phyloP scores from a whole-genome alignment of 2,888 invertebrate species.

The Stenchaetothrips biformis region DNA sequence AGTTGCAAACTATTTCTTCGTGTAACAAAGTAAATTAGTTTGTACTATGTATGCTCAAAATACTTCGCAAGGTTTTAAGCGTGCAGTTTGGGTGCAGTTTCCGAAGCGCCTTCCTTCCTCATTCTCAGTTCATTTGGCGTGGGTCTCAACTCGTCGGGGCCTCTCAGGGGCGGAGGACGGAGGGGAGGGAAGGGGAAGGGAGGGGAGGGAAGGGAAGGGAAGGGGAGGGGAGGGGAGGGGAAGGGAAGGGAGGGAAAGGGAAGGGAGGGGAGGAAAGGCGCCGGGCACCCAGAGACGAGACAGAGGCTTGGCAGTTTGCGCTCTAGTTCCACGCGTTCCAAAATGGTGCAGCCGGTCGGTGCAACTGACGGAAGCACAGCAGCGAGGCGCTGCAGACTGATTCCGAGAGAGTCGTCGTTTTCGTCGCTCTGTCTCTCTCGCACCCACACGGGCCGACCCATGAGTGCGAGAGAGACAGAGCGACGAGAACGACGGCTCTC shows the following conservation, averaged over 20 bases:
- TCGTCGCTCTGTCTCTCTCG: neutral
- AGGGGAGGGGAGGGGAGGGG: neutral
- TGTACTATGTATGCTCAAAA: no score
- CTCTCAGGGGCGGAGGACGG: neutral
- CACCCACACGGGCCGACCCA: neutral
- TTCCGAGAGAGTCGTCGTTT: neutral
- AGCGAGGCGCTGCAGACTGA: no score
- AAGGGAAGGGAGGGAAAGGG: neutral
- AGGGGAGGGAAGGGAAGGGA: neutral
- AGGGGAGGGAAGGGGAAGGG: neutral
- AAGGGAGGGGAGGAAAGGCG: neutral
- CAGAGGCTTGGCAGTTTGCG: neutral
- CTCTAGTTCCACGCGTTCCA: no score
- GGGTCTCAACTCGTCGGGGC: neutral
- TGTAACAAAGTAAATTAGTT: no score
- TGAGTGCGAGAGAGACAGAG: neutral
- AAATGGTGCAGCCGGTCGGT: no score
- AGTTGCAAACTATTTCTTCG: no score
- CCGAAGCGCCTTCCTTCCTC: neutral
- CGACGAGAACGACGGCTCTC: no score
- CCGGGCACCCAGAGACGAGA: neutral
- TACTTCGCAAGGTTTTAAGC: no score
- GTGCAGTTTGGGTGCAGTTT: neutral
- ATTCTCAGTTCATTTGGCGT: neutral
- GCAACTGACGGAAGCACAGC: no score